Percentiles rank a stretch among this genome's conserved stretches.
These are phyloP conservation scores for Teleogryllus occipitalis DNA, from an alignment of 1,140 invertebrate species.

Conservation along the genomic window DNA sequence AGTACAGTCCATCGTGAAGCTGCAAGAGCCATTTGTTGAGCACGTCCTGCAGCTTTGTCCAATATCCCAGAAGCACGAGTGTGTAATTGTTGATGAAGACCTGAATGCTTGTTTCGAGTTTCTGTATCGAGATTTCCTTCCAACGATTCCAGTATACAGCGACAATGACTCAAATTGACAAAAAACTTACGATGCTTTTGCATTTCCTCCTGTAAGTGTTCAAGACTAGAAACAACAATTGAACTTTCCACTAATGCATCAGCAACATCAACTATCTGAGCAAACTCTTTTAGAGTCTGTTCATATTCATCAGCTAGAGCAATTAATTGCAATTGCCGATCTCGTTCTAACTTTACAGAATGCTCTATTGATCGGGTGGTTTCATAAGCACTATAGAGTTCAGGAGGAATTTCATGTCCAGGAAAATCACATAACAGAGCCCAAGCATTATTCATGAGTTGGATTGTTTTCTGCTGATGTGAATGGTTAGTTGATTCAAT, in stretches of 20 bases:
- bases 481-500: constrained; percentile 50
- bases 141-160: constrained; percentile 67
- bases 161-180: constrained; percentile 74
- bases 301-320: constrained; percentile 75
- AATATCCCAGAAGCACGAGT: constrained; percentile 61
- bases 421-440: constrained; percentile 53
- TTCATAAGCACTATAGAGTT: constrained; percentile 54
- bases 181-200: constrained; percentile 84
- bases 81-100: constrained; percentile 67
- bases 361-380: constrained; percentile 58
- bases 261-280: constrained; percentile 71
- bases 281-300: constrained; percentile 74
- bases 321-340: constrained; percentile 60
- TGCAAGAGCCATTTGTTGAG: constrained; percentile 71
- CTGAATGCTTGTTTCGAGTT: constrained; percentile 53
- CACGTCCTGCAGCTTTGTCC: constrained; percentile 65
- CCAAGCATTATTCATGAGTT: constrained; percentile 44
- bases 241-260: constrained; percentile 65
- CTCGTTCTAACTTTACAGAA: constrained; percentile 56
- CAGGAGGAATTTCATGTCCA: constrained; percentile 52
- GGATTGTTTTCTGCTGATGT: constrained; percentile 40
- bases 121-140: constrained; percentile 73
- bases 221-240: constrained; percentile 60
- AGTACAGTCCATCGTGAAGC: constrained; percentile 72
- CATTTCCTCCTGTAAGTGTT: constrained; percentile 75